Percentiles rank a stretch among this genome's conserved stretches.
These are phyloP conservation scores for Pogonomyrmex californicus DNA, from an alignment of 1,140 invertebrate species.

Conservation along the genomic window DNA sequence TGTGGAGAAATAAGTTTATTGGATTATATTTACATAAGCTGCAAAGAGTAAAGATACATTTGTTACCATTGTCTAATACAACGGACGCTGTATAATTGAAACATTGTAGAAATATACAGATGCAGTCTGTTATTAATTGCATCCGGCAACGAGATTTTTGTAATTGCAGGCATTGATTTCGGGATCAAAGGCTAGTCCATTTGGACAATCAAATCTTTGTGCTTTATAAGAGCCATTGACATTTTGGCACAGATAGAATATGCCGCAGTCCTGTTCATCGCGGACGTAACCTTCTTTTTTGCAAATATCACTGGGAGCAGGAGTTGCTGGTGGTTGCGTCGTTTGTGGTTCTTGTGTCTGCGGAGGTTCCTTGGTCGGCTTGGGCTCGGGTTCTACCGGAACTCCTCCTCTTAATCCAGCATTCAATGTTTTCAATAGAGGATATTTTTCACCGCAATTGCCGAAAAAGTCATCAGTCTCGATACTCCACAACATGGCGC, in stretches of 20 bases:
- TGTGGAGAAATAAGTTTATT: neutral
- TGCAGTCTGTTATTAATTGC: neutral
- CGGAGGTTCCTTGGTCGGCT: neutral
- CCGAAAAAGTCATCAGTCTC: constrained; percentile 92
- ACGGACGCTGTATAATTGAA: neutral
- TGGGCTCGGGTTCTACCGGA: constrained; percentile 35
- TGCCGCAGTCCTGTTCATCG: constrained; percentile 71
- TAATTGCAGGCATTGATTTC: constrained; percentile 59
- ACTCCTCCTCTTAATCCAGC: constrained; percentile 75
- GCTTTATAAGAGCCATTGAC: neutral
- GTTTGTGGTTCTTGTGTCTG: neutral
- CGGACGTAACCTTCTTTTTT: constrained; percentile 70
- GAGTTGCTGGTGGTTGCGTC: neutral
- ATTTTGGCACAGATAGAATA: constrained; percentile 76
- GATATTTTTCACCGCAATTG: constrained; percentile 88
- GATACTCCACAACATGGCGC: constrained; percentile 92
- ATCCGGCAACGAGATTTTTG: constrained; percentile 8
- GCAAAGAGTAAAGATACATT: neutral
- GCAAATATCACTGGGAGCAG: constrained; percentile 62
- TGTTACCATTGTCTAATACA: neutral
- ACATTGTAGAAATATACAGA: neutral
- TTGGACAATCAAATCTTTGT: constrained; percentile 43
- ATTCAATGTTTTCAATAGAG: constrained; percentile 88
- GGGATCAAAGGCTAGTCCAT: constrained; percentile 63
- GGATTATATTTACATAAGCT: neutral